Evolutionary conservation across 2,113 vertebrate genomes (phyloP), one percentile per base, ranked within the genome.

Genomic region (Monopterus albus): DNA sequence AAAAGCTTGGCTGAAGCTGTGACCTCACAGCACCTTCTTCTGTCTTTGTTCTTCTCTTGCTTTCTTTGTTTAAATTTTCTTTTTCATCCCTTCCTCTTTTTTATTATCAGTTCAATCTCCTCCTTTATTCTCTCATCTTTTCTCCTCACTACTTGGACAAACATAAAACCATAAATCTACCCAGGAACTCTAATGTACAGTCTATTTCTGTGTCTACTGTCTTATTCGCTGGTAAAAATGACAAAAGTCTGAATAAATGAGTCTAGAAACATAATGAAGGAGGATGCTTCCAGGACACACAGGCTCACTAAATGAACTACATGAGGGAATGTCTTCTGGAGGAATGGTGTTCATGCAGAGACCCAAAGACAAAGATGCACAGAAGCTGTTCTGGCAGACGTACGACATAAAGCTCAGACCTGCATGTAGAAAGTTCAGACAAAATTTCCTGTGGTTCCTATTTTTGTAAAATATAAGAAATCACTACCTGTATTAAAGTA

Each of bases 21-120:
- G 70, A 78, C 70, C 63, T 80, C 43, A 77, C 23, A 63, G 14
- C 7, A 25, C n/a, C 42, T 28, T 71, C 40, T 26, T 51, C 12
- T 42, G 26, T 52, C 38, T 43, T 53, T 57, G 33, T 63, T 49
- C 53, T 42, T 6, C 13, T 57, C 35, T 58, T 23, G 2, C 49
- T 20, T 52, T 63, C 46, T 42, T 57, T 38, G 17, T 6, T n/a
- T n/a, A 8, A 7, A 9, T 55, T 23, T 40, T 51, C 7, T 50
- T 20, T 35, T 46, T 20, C 12, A 0, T 26, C 45, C 15, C 17
- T 38, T 23, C 29, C 6, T 47, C 63, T 53, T 57, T 43, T 21
- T 21, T 25, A 28, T 38, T 29, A 13, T 17, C 53, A 29, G 14
- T 49, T 29, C 8, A 10, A 50, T 26, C 23, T 5, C 59, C 15